phyloP scores from a whole-genome alignment of 1,140 invertebrate species.

The Sesamia nonagrioides region DNA sequence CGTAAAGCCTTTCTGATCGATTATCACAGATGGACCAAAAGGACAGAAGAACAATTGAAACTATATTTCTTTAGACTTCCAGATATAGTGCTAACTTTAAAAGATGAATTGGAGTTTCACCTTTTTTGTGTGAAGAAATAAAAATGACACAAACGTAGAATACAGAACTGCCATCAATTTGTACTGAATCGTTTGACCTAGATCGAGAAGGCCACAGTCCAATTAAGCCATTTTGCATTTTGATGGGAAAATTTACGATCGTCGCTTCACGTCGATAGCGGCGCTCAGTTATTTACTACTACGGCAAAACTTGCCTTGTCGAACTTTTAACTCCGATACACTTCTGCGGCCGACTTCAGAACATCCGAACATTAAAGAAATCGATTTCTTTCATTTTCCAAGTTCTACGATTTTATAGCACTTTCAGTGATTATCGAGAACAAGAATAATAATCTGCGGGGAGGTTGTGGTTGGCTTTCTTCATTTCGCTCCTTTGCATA shows the following conservation, averaged over 20 bases:
- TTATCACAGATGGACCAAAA: constrained; percentile 8
- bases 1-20: constrained; percentile 14
- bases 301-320: constrained; percentile 58
- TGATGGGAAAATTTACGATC: constrained; percentile 85
- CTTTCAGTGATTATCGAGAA: constrained; percentile 22
- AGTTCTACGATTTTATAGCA: constrained; percentile 14
- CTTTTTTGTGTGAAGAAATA: constrained; percentile 44
- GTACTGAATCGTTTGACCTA: constrained; percentile 84
- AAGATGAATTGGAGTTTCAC: constrained; percentile 29
- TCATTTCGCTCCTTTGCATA: not conserved
- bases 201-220: constrained; percentile 82
- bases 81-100: constrained; percentile 29
- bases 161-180: constrained; percentile 82
- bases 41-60: constrained; percentile 24
- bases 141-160: constrained; percentile 64
- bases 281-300: constrained; percentile 68
- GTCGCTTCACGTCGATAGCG: constrained; percentile 72
- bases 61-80: constrained; percentile 21
- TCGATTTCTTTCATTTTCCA: constrained; percentile 37
- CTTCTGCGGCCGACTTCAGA: constrained; percentile 22
- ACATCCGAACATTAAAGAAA: constrained; percentile 36
- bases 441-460: not conserved
- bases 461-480: not conserved
- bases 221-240: constrained; percentile 87
- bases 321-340: constrained; percentile 45